phyloP scores from a whole-genome alignment of 2,888 invertebrate species.

The Phrixothrix hirtus region DNA sequence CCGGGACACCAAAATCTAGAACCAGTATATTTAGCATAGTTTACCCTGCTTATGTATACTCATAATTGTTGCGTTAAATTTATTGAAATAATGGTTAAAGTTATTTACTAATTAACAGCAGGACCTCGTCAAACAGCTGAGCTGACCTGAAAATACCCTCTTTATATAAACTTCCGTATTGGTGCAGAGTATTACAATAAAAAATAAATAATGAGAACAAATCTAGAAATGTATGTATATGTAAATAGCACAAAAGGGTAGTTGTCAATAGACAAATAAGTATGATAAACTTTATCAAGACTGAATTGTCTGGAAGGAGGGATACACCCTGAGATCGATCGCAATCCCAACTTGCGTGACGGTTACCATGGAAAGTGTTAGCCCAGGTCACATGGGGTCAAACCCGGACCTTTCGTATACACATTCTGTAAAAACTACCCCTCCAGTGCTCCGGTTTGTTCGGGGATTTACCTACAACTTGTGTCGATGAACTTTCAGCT shows the following conservation, averaged over 20 bases:
- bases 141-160: too few relatives aligned
- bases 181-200: too few relatives aligned
- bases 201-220: too few relatives aligned
- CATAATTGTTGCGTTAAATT: too few relatives aligned
- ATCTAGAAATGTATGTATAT: too few relatives aligned
- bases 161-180: too few relatives aligned
- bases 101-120: too few relatives aligned
- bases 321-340: conserved; percentile 50
- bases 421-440: conserved; percentile 32
- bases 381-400: conserved; percentile 59
- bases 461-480: conserved; percentile 20
- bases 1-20: conserved; percentile 35
- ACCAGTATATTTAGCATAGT: too few relatives aligned
- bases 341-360: conserved; percentile 55
- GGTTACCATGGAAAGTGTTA: conserved; percentile 60
- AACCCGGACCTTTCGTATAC: conserved; percentile 56
- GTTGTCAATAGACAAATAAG: conserved; percentile 21
- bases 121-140: too few relatives aligned
- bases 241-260: conserved; percentile 7
- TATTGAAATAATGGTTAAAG: too few relatives aligned
- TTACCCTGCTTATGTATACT: too few relatives aligned
- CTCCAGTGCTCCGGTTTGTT: conserved; percentile 31
- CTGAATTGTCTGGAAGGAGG: conserved; percentile 36
- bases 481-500: conserved; percentile 26
- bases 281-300: conserved; percentile 26